Evolutionary conservation across 1,140 invertebrate genomes (phyloP), one percentile per base, ranked within the genome.

Genomic region (Schlechtendalia chinensis): DNA sequence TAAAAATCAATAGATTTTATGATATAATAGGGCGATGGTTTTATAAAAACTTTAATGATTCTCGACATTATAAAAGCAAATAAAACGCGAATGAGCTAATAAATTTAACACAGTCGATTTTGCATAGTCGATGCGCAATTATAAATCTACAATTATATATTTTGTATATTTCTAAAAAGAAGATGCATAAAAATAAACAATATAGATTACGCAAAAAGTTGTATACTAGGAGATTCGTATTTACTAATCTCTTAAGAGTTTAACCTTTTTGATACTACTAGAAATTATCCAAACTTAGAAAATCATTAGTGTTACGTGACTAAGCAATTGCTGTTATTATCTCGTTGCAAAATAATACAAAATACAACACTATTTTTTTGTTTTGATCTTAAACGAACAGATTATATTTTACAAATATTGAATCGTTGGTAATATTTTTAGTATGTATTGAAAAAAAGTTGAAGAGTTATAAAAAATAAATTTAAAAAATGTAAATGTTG

Each of bases 221-320:
- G 17, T 29, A 16, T 29, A 19, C 17, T 8, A 16, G 59, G 27
- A 32, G 17, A 63, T 17, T 63, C 27, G 5, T 29, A 32, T 63
- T 63, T 63, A 63, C 47, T 12, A 50, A 50, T 1, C 14, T 12
- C 32, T 39, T 39, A 39, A 39, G 14, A 6, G 14, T 16, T 27
- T 63, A 27, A 11, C 47, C 1, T 63, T 63, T 19, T 63, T 63
- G 27, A 29, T 63, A 61, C 29, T 10, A 63, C 17, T 6, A 63
- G 29, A 17, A 63, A 63, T 29, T 29, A 63, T 29, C 29, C 10
- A 29, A 63, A 63, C 61, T 63, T 29, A 32, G 19, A 6, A 63
- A 63, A 63, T 32, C 61, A 63, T 63, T 63, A 19, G 61, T 19
- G 27, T 29, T 19, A 63, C 63, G 63, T 54, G n/a, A 54, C 32